phyloP scores from a whole-genome alignment of 35 echinoderm and acorn worm genomes.

The Patiria miniata region DNA sequence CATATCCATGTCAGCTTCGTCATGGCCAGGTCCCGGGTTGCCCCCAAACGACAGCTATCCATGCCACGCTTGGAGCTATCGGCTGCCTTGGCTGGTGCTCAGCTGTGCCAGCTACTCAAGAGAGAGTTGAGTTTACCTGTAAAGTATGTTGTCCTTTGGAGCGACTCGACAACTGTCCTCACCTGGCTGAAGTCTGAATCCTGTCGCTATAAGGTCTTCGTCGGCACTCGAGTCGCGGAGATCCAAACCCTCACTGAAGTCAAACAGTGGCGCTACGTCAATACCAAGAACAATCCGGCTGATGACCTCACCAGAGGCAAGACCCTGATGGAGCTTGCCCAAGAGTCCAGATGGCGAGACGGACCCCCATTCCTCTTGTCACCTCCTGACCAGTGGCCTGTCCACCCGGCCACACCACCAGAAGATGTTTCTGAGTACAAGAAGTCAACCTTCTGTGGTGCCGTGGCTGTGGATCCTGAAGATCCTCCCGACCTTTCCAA shows the following conservation, averaged over 20 bases:
- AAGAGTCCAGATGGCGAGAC: conserved; percentile 35
- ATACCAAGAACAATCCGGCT: too few relatives aligned
- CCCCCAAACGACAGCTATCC: conserved; percentile 40
- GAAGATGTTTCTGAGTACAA: too few relatives aligned
- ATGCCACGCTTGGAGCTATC: conserved; percentile 64
- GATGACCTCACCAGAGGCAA: too few relatives aligned
- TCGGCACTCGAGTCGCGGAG: too few relatives aligned
- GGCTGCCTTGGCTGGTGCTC: conserved; percentile 24
- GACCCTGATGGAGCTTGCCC: too few relatives aligned
- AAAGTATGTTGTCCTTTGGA: conserved; percentile 46
- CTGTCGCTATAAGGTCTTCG: too few relatives aligned
- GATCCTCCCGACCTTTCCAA: neutral
- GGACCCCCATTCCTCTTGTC: conserved; percentile 57
- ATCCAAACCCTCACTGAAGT: too few relatives aligned
- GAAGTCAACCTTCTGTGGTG: conserved; percentile 9
- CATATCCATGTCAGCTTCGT: conserved; percentile 44
- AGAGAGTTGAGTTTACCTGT: conserved; percentile 27
- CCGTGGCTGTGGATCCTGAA: neutral
- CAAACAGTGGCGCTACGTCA: too few relatives aligned
- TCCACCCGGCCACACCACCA: neutral
- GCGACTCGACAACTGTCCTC: conserved; percentile 52
- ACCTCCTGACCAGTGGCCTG: conserved; percentile 1
- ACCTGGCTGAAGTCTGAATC: conserved; percentile 24
- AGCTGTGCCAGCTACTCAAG: conserved; percentile 21
- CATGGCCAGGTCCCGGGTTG: conserved; percentile 50